Evolutionary conservation across 2,113 vertebrate species (phyloP), one percentile per base, ranked within the genome.

Genomic region (Anarhynchus alexandrinus): DNA sequence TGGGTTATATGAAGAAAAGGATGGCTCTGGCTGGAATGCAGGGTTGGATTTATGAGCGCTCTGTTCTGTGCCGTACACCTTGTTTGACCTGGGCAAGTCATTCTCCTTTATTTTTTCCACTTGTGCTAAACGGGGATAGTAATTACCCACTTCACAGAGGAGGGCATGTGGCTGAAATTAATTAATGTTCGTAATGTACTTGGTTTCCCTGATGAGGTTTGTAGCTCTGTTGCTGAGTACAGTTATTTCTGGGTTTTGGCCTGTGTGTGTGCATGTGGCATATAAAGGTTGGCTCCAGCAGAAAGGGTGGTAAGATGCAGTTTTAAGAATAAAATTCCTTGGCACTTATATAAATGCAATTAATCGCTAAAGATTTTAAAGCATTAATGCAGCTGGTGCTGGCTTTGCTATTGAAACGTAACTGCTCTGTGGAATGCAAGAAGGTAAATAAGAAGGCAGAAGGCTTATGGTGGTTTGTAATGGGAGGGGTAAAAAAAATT

Each of bases 81-180:
- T 80, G 32, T 65, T 82, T 95, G 93, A 96, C 89, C 93, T 86
- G 78, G 62, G 45, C 51, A 93, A 88, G 73, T 85, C 18, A 91
- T 58, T 94, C 74, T 79, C 27, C 57, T 85, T 91, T 70, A 87
- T 54, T 77, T 93, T 93, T 86, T 77, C 66, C 58, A 40, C 82
- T 87, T 95, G 42, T 88, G 49, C 58, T 95, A 66, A 97, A 69
- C 59, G 54, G 38, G 45, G 45, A 27, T 85, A 34, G 82, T 88
- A 95, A 95, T 95, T 95, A 93, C 58, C 54, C 38, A 94, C 84
- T 94, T 95, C 55, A 86, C 36, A 77, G 94, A 87, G 54, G 61
- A 94, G 92, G 73, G 55, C 49, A 82, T 55, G 86, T 88, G 71
- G 82, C 74, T 93, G 91, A 95, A 91, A 95, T 93, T 59, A 89